phyloP scores from a whole-genome alignment of 2,797 vertebrate genomes.

The Acanthurus leucopareius region DNA sequence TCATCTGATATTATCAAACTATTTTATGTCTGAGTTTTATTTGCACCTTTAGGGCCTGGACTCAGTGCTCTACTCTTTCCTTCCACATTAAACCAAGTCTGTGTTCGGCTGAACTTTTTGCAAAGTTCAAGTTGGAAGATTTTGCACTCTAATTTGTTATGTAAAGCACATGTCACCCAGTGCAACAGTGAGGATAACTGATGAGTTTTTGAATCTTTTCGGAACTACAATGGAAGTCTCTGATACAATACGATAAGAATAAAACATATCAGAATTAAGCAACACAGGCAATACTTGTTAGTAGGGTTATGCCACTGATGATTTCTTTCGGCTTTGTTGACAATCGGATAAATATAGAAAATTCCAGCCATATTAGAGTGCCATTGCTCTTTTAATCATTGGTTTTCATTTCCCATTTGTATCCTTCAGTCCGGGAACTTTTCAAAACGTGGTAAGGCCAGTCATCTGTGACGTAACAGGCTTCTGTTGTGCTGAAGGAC shows the following conservation, averaged over 20 bases:
- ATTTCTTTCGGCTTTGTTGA: slow-evolving; percentile 11
- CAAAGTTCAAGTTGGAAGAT: neutral
- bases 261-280: neutral
- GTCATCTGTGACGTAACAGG: slow-evolving; percentile 34
- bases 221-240: neutral
- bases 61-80: neutral
- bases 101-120: neutral
- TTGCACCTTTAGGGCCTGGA: no score
- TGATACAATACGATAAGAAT: neutral
- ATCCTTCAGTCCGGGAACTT: slow-evolving; percentile 6
- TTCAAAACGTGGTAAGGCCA: neutral
- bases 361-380: neutral
- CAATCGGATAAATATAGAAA: neutral
- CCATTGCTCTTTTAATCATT: neutral
- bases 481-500: slow-evolving; percentile 25
- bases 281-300: neutral
- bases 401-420: neutral
- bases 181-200: neutral
- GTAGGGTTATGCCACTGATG: neutral
- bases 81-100: neutral
- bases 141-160: neutral
- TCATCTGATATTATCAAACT: no score
- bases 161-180: no score
- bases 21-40: no score
- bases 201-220: neutral